These are phyloP conservation scores for Stercorarius parasiticus DNA, from an alignment of 2,113 vertebrate genomes.

Conservation along the genomic window DNA sequence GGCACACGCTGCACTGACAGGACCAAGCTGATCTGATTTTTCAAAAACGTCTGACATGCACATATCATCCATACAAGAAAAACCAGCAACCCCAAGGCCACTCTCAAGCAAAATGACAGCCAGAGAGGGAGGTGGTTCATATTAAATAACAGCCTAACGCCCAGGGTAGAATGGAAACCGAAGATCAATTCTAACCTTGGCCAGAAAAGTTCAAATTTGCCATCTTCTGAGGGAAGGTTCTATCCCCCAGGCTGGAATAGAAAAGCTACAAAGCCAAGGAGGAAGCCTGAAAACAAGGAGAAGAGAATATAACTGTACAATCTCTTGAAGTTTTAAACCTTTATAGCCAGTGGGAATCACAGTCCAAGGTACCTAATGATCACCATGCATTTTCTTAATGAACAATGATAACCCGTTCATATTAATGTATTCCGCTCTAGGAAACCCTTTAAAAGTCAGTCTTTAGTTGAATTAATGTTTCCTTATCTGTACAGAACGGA, in stretches of 20 bases:
- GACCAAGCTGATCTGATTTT: neutral
- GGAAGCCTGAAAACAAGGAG: neutral
- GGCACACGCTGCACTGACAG: neutral
- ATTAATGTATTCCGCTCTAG: neutral
- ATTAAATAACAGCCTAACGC: neutral
- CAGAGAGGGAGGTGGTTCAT: neutral
- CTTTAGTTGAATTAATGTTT: neutral
- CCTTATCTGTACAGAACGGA: neutral
- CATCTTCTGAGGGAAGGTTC: neutral
- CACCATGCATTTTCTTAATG: neutral
- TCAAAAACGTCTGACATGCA: neutral
- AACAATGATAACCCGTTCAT: neutral
- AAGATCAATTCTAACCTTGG: neutral
- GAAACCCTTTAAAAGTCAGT: neutral
- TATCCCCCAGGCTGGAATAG: neutral
- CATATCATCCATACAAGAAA: neutral
- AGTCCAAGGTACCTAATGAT: neutral
- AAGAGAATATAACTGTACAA: neutral
- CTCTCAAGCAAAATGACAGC: neutral
- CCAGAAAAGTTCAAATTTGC: neutral
- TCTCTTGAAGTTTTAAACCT: neutral
- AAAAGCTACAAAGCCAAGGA: neutral
- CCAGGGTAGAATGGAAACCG: neutral
- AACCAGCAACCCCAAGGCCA: neutral
- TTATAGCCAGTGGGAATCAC: neutral